phyloP scores from a whole-genome alignment of 2,113 vertebrate genomes.

The Bombycilla garrulus region DNA sequence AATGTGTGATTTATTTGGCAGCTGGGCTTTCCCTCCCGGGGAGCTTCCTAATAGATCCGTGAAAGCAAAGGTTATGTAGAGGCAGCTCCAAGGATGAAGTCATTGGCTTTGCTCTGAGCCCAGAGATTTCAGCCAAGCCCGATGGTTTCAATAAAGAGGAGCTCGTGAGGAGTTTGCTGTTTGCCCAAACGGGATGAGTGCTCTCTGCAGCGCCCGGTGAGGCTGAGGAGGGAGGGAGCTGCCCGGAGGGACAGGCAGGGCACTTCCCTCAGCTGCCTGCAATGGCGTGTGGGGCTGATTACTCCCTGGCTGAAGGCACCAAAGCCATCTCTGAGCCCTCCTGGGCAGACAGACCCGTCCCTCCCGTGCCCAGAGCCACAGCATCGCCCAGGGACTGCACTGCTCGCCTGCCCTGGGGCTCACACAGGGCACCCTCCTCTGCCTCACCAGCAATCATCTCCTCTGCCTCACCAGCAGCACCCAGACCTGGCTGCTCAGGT shows the following conservation, averaged over 20 bases:
- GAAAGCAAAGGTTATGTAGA: constrained; percentile 20
- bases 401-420: fast-evolving
- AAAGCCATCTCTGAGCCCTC: neutral
- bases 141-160: constrained; percentile 68
- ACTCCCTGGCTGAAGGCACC: fast-evolving
- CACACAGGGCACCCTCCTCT: neutral
- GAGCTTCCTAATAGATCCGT: constrained; percentile 58
- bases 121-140: constrained; percentile 45
- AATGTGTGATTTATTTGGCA: constrained; percentile 58
- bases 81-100: constrained; percentile 66
- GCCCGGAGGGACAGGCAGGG: neutral
- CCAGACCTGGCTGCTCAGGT: fast-evolving
- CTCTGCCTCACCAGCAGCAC: neutral
- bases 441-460: neutral
- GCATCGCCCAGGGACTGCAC: neutral
- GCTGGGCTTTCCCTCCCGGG: constrained; percentile 28
- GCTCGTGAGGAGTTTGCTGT: neutral
- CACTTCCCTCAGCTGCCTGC: neutral
- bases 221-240: neutral
- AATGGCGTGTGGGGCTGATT: fast-evolving
- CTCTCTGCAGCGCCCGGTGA: neutral
- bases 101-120: constrained; percentile 47
- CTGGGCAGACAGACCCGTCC: neutral
- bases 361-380: fast-evolving
- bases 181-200: neutral